Evolutionary conservation across 1,140 invertebrate species (phyloP).

Genomic region (Danaus melanippus): DNA sequence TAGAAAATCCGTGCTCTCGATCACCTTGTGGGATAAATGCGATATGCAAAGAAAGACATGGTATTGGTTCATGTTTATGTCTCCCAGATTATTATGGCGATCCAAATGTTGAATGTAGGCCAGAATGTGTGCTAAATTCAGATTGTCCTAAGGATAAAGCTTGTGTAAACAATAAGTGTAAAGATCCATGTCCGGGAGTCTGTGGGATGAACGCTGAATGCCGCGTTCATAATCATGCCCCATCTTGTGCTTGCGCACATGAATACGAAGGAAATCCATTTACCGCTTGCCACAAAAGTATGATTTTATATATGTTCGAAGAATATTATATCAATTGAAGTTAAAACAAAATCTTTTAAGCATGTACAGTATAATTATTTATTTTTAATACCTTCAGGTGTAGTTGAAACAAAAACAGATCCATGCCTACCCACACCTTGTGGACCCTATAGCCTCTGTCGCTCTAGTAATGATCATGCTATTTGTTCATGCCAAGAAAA

Average conservation of each 20-base stretch:
- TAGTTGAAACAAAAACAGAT: conserved; percentile 69
- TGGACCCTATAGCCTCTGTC: conserved; percentile 81
- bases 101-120: conserved; percentile 81
- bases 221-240: conserved; percentile 78
- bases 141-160: conserved; percentile 77
- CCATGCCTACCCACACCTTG: conserved; percentile 80
- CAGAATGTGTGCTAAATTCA: conserved; percentile 80
- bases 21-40: conserved; percentile 88
- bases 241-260: conserved; percentile 78
- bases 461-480: conserved; percentile 75
- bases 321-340: too few relatives aligned
- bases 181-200: conserved; percentile 76
- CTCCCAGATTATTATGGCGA: conserved; percentile 80
- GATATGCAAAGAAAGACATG: conserved; percentile 81
- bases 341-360: too few relatives aligned
- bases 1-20: conserved; percentile 74
- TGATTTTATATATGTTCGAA: conserved; percentile 12
- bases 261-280: conserved; percentile 84
- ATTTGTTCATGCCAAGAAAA: conserved; percentile 80
- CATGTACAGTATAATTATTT: background rate
- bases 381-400: conserved; percentile 39
- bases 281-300: conserved; percentile 69
- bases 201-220: conserved; percentile 80
- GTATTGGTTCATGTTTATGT: conserved; percentile 80
- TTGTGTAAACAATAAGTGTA: conserved; percentile 78